Percentiles rank a stretch among this genome's conserved stretches.
Conservation (phyloP, 2,797 vertebrate species). For the Coregonus suidteri region DNA sequence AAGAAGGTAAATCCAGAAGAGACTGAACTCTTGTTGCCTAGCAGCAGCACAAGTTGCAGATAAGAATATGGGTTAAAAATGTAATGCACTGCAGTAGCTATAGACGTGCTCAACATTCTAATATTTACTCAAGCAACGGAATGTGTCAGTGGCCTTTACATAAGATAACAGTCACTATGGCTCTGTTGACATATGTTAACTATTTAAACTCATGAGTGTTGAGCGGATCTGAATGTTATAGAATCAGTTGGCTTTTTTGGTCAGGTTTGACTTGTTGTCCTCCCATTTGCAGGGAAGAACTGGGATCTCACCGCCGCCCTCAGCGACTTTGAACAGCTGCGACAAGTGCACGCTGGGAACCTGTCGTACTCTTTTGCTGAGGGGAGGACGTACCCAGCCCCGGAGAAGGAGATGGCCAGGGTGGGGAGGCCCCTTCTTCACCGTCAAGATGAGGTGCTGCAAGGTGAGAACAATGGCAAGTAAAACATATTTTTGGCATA, state of each 20-base stretch:
- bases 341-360: slow-evolving; percentile 88
- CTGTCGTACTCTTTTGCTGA: slow-evolving; percentile 70
- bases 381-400: slow-evolving; percentile 57
- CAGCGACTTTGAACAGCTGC: slow-evolving; percentile 92
- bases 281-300: slow-evolving; percentile 85
- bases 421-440: slow-evolving; percentile 81
- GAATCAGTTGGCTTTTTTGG: slow-evolving; percentile 13
- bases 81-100: slow-evolving; percentile 45
- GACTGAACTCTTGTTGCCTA: slow-evolving; percentile 67
- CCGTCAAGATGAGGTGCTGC: slow-evolving; percentile 89
- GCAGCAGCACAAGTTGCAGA: slow-evolving; percentile 65
- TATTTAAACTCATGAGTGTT: slow-evolving; percentile 47
- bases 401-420: slow-evolving; percentile 78
- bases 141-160: slow-evolving; percentile 47
- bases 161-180: slow-evolving; percentile 20
- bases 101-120: slow-evolving; percentile 39
- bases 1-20: slow-evolving; percentile 32
- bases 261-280: slow-evolving; percentile 1
- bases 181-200: slow-evolving; percentile 43
- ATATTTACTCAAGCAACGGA: slow-evolving; percentile 44
- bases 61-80: slow-evolving; percentile 65
- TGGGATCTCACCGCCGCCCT: slow-evolving; percentile 94
- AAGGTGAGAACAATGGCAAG: slow-evolving; percentile 76
- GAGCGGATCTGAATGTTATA: neutral
- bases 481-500: neutral